Conservation (phyloP, 2,113 vertebrate genomes). For the Dasypus novemcinctus region DNA sequence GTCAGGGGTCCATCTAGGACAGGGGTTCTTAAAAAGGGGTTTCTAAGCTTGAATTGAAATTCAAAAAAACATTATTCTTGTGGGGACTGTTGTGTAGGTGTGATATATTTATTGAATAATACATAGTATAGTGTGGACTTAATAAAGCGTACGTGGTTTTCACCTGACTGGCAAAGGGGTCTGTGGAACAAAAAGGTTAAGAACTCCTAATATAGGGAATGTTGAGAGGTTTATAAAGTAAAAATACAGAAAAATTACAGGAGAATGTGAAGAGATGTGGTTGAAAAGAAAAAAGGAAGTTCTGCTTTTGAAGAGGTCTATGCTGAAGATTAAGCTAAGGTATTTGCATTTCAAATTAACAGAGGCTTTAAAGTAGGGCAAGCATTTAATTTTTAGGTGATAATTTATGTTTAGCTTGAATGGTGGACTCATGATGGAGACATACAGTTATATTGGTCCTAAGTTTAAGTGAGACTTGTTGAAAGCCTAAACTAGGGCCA, state of each 20-base stretch:
- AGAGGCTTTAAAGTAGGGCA: constrained; percentile 22
- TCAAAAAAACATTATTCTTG: too few species aligned
- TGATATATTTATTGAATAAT: too few species aligned
- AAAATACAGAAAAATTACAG: not conserved
- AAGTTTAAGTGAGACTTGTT: not conserved
- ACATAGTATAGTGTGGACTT: too few species aligned
- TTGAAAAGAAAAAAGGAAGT: not conserved
- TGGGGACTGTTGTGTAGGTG: too few species aligned
- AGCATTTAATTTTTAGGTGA: not conserved
- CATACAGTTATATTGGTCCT: not conserved
- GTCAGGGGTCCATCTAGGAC: too few species aligned
- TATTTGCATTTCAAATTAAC: not conserved
- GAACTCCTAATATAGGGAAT: not conserved
- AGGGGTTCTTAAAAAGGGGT: too few species aligned
- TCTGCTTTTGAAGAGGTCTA: not conserved
- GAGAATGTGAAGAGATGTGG: not conserved
- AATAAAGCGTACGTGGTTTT: too few species aligned
- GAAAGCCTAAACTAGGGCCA: not conserved
- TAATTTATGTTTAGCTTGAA: not conserved
- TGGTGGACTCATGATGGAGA: not conserved
- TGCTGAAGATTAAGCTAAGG: not conserved
- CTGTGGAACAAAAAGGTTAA: too few species aligned
- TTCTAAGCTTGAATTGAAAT: too few species aligned
- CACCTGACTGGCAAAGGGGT: too few species aligned
- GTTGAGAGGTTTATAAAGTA: not conserved